A percentile compares a stretch with the other conserved stretches of the same genome.
phyloP scores from a whole-genome alignment of 2,797 vertebrate genomes.

The Galagoides demidoff region DNA sequence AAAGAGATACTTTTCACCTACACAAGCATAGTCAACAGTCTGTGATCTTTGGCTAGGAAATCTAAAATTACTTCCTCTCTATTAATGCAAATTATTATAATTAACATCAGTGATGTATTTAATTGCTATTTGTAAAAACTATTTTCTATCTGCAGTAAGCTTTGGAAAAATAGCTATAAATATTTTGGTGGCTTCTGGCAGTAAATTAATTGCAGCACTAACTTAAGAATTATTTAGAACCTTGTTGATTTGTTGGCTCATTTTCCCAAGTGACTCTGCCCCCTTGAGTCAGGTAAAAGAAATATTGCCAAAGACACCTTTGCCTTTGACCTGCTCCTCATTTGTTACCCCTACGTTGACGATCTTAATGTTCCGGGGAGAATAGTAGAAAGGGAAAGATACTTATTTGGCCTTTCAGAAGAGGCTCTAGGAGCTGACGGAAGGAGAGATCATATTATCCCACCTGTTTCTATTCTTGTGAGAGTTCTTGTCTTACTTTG shows the following conservation, averaged over 20 bases:
- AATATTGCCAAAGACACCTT: constrained; percentile 13
- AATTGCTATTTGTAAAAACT: constrained; percentile 79
- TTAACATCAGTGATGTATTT: constrained; percentile 77
- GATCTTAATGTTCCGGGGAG: constrained; percentile 21
- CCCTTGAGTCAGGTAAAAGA: not conserved
- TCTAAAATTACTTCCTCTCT: constrained; percentile 79
- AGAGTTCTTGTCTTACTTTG: constrained; percentile 22
- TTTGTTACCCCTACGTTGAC: not conserved
- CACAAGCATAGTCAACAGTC: constrained; percentile 51
- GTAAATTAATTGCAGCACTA: constrained; percentile 72
- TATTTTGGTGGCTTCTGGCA: constrained; percentile 78
- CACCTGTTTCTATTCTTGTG: not conserved
- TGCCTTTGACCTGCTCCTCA: constrained; percentile 9
- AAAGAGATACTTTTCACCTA: constrained; percentile 64
- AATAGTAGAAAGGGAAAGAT: not conserved
- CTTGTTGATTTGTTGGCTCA: constrained; percentile 55
- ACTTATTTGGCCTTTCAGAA: not conserved
- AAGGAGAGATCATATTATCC: constrained; percentile 8
- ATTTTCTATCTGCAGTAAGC: constrained; percentile 73
- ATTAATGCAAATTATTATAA: constrained; percentile 82
- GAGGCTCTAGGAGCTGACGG: not conserved
- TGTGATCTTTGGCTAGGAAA: constrained; percentile 76
- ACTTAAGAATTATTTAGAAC: constrained; percentile 72
- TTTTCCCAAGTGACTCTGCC: constrained; percentile 63
- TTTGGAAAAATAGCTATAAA: constrained; percentile 80